Evolutionary conservation across 53 echinoderm and acorn worm genomes (phyloP), one percentile per base, ranked within the genome.

Genomic region (Holothuria leucospilota): DNA sequence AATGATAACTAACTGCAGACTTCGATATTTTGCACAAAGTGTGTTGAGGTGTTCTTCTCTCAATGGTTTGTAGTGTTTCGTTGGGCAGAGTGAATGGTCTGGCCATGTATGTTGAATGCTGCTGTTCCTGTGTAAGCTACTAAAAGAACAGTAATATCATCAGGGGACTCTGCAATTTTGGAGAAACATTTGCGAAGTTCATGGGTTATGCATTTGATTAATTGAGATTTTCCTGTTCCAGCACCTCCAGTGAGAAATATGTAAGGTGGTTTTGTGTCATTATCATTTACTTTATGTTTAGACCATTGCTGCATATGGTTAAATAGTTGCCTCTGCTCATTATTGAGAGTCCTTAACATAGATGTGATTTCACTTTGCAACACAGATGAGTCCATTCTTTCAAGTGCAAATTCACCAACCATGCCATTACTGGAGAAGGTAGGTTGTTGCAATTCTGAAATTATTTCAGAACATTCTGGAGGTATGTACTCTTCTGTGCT

Each of bases 341-440:
- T 26, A 53, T 78, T 78, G 14, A 78, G 20, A 28, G 3, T 28
- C 24, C n/a, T n/a, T 10, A 78, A 20, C 51, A 78, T 51, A 89
- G 85, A 4, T 77, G 20, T 16, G 69, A 80, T 25, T 63, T 56
- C 56, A 56, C 18, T 56, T 56, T 56, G 56, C 11, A 7, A 46
- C 46, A 46, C 46, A 46, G 46, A 46, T 46, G 46, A 46, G 6
- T 46, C 8, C 46, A 46, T 8, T 46, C 8, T 46, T 46, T 46
- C 46, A 46, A 46, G 46, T 46, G 46, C 8, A 46, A 46, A 46
- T 9, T 46, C 8, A 46, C 46, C 46, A 46, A 46, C 8, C 46
- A 46, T 6, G 40, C 26, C 40, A 88, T 69, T 26, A 82, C 13
- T 71, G 34, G 70, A 49, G 70, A 82, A 23, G 83, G 78, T 69